Conservation (phyloP, 2,888 invertebrate genomes). For the Dynastes hyllus region DNA sequence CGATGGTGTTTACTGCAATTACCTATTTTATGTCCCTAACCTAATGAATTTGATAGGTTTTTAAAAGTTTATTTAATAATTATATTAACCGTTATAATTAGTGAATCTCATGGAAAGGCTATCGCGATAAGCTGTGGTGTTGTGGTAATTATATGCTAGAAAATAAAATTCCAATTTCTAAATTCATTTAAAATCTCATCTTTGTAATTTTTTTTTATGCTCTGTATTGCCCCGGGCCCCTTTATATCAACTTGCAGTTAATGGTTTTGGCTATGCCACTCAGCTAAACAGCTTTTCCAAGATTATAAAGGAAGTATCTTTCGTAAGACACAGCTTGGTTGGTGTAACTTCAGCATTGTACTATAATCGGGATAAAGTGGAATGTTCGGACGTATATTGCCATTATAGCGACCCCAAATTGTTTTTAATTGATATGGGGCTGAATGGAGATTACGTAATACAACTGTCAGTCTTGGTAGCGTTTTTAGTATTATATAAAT, state of each 20-base stretch:
- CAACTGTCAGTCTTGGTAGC: background rate
- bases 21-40: conserved; percentile 38
- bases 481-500: conserved; percentile 34
- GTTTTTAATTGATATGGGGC: conserved; percentile 31
- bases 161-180: background rate
- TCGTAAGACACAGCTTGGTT: conserved; percentile 11
- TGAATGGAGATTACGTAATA: conserved; percentile 26
- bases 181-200: no score
- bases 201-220: background rate
- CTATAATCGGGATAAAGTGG: conserved; percentile 9
- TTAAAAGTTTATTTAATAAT: conserved; percentile 27
- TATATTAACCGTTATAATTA: conserved; percentile 29
- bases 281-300: conserved; percentile 1
- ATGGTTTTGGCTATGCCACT: conserved; percentile 29
- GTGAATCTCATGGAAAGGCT: conserved; percentile 31
- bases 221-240: conserved; percentile 1
- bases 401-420: conserved; percentile 24
- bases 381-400: conserved; percentile 34
- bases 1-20: conserved; percentile 2
- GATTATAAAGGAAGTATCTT: conserved; percentile 20
- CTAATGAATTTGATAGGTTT: conserved; percentile 28
- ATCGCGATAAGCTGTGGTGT: conserved; percentile 10
- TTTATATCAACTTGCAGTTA: conserved; percentile 13
- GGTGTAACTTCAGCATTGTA: conserved; percentile 6
- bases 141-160: conserved; percentile 7